Evolutionary conservation across 2,113 vertebrate species (phyloP).

Genomic region (Callionymus lyra): DNA sequence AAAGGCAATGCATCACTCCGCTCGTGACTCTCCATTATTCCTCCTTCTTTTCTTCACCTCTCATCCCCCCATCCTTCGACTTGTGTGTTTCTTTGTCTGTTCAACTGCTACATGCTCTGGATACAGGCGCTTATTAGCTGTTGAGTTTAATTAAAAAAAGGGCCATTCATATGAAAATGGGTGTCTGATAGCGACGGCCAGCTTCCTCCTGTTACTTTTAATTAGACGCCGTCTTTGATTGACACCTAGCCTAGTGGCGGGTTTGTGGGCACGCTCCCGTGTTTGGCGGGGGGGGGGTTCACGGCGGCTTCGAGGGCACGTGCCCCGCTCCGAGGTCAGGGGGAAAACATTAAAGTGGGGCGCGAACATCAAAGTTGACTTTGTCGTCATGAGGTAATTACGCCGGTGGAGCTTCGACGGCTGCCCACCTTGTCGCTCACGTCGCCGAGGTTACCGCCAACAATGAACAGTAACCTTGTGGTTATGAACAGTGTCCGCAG

Average conservation of each 20-base stretch:
- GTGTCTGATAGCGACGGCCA: constrained; percentile 83
- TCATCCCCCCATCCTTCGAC: constrained; percentile 45
- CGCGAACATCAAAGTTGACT: constrained; percentile 61
- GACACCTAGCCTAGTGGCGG: constrained; percentile 61
- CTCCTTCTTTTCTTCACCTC: constrained; percentile 64
- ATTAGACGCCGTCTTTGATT: constrained; percentile 77
- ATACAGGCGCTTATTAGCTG: constrained; percentile 75
- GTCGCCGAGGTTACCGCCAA: constrained; percentile 41
- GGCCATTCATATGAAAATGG: constrained; percentile 96
- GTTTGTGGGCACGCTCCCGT: constrained; percentile 24
- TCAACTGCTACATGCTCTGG: constrained; percentile 73
- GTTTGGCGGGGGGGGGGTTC: constrained; percentile 6
- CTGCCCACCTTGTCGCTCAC: constrained; percentile 58
- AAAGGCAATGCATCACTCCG: constrained; percentile 68
- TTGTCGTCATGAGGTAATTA: constrained; percentile 67
- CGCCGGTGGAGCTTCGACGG: constrained; percentile 32
- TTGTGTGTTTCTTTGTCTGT: constrained; percentile 63
- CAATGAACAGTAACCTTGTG: constrained; percentile 58
- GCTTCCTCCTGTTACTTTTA: constrained; percentile 89
- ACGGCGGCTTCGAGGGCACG: constrained; percentile 22
- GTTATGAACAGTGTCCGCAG: constrained; percentile 42
- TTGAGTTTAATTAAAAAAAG: constrained; percentile 93
- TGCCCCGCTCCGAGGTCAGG: constrained; percentile 53
- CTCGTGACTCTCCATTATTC: constrained; percentile 62
- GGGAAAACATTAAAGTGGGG: constrained; percentile 34